These are phyloP conservation scores for Staurois parvus DNA, from an alignment of 2,797 vertebrate species.

Conservation along the genomic window DNA sequence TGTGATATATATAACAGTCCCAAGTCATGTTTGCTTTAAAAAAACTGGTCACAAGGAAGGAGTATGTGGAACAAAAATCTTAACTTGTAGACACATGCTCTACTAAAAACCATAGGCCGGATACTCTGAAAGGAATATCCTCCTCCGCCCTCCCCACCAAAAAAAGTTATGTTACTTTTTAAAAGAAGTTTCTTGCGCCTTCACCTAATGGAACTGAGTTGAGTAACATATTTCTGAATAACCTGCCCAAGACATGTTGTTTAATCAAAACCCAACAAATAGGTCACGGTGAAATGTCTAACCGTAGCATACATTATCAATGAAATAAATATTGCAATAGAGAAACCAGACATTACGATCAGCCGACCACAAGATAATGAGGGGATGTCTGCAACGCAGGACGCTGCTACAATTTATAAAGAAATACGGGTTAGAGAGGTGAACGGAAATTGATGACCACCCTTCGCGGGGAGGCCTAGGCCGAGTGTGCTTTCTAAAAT, in stretches of 20 bases:
- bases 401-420: slow-evolving; percentile 35
- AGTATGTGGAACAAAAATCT: too few relatives aligned
- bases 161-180: not conserved
- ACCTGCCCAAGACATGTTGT: slow-evolving; percentile 12
- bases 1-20: too few relatives aligned
- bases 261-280: slow-evolving; percentile 23
- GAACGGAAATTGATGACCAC: slow-evolving; percentile 50
- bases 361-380: slow-evolving; percentile 37
- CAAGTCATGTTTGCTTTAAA: too few relatives aligned
- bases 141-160: not conserved
- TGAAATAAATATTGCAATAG: slow-evolving; percentile 23
- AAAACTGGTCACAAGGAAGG: too few relatives aligned
- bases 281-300: slow-evolving; percentile 6
- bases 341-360: slow-evolving; percentile 16
- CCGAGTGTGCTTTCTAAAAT: slow-evolving; percentile 48
- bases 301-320: slow-evolving; percentile 29
- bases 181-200: not conserved
- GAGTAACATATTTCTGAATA: slow-evolving; percentile 4
- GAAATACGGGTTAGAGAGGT: slow-evolving; percentile 48
- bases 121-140: not conserved
- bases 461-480: slow-evolving; percentile 25
- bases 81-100: too few relatives aligned
- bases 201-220: not conserved
- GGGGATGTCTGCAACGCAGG: slow-evolving; percentile 23
- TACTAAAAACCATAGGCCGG: too few relatives aligned